Evolutionary conservation across 2,888 invertebrate species (phyloP).

Genomic region (Sphaerophoria rueppellii): DNA sequence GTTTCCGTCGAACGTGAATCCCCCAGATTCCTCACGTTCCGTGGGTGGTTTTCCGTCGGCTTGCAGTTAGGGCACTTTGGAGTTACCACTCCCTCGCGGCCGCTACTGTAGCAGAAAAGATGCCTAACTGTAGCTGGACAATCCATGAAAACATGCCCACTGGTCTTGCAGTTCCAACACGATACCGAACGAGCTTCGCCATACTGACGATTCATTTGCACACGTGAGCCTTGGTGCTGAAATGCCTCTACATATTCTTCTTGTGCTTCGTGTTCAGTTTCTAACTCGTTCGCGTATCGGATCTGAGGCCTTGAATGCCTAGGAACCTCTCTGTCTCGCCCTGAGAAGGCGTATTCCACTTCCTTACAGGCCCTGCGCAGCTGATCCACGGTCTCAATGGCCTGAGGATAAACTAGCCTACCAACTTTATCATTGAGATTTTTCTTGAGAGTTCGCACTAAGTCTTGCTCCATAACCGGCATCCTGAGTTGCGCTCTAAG

Average conservation of each 20-base stretch:
- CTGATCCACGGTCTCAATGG: slow-evolving; percentile 15
- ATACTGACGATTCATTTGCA: too few species aligned
- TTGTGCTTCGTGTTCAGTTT: background rate
- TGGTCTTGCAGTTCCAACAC: background rate
- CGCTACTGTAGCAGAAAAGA: background rate
- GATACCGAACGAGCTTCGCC: background rate
- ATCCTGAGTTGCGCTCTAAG: slow-evolving; percentile 13
- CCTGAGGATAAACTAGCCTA: slow-evolving; percentile 26
- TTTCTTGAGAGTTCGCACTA: slow-evolving; percentile 3
- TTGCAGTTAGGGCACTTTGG: background rate
- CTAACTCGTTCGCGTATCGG: background rate
- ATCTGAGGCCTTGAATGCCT: background rate
- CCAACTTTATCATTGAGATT: background rate
- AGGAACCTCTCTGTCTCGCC: background rate
- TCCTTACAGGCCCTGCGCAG: slow-evolving; percentile 18
- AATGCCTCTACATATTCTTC: too few species aligned
- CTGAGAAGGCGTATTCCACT: slow-evolving; percentile 16
- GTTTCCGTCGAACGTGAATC: slow-evolving; percentile 16
- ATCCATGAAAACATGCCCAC: background rate
- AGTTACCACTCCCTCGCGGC: slow-evolving; percentile 3
- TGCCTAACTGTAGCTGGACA: background rate
- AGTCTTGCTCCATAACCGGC: slow-evolving; percentile 25
- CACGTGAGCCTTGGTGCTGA: too few species aligned
- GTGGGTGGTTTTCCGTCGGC: slow-evolving; percentile 7
- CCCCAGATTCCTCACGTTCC: slow-evolving; percentile 9